Conservation (phyloP, 1,140 invertebrate species). For the Polypedilum pembai region DNA sequence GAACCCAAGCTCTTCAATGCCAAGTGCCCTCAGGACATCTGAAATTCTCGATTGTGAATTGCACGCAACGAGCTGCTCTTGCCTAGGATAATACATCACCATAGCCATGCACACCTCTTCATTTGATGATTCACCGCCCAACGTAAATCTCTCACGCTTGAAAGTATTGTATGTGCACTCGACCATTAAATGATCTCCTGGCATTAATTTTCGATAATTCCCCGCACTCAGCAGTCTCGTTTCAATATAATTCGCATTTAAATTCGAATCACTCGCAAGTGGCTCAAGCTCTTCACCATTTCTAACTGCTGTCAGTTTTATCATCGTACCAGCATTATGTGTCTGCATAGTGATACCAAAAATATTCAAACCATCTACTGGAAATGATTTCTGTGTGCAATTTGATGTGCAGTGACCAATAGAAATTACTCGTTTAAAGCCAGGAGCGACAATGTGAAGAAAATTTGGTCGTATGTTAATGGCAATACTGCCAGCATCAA, state of each 20-base stretch:
- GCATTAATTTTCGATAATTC: slow-evolving; percentile 51
- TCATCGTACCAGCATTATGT: slow-evolving; percentile 56
- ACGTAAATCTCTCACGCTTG: slow-evolving; percentile 55
- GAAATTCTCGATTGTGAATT: slow-evolving; percentile 3
- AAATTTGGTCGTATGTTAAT: slow-evolving; percentile 64
- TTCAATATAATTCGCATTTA: slow-evolving; percentile 61
- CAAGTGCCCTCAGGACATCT: not conserved
- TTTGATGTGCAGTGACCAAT: slow-evolving; percentile 62
- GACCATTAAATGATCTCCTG: slow-evolving; percentile 61
- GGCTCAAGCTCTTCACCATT: slow-evolving; percentile 53
- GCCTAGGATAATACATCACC: slow-evolving; percentile 9
- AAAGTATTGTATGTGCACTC: slow-evolving; percentile 66
- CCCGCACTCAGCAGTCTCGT: slow-evolving; percentile 49
- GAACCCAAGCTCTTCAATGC: slow-evolving; percentile 13
- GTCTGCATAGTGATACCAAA: slow-evolving; percentile 66
- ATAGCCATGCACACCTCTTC: slow-evolving; percentile 8
- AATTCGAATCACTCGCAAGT: slow-evolving; percentile 57
- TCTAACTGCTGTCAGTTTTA: slow-evolving; percentile 56
- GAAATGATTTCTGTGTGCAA: slow-evolving; percentile 57
- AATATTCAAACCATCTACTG: slow-evolving; percentile 57
- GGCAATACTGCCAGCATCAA: slow-evolving; percentile 56
- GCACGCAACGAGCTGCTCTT: slow-evolving; percentile 1
- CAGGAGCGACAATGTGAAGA: slow-evolving; percentile 64
- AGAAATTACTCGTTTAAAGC: slow-evolving; percentile 57
- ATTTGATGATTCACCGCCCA: slow-evolving; percentile 43